Conservation (phyloP, 1,140 invertebrate genomes). For the Monochamus saltuarius region DNA sequence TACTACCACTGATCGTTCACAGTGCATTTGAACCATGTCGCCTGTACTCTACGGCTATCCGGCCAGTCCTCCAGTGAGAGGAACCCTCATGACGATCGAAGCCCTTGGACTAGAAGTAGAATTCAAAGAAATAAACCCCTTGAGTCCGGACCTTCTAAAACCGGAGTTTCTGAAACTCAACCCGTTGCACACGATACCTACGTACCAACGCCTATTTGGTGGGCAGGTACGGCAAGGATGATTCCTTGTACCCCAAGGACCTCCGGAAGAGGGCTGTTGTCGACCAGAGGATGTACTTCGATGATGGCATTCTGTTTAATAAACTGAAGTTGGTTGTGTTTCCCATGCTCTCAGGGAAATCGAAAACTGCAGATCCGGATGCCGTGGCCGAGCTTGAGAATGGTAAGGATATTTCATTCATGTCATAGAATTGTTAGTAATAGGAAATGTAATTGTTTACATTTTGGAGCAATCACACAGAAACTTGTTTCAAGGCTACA, state of each 20-base stretch:
- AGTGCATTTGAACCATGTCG: conserved; percentile 32
- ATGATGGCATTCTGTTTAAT: conserved; percentile 54
- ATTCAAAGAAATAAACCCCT: conserved; percentile 58
- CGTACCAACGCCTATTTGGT: conserved; percentile 62
- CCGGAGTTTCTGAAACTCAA: conserved; percentile 31
- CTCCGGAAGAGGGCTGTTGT: conserved; percentile 57
- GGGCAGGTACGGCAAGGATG: conserved; percentile 58
- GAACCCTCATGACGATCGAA: conserved; percentile 67
- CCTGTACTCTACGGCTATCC: conserved; percentile 50
- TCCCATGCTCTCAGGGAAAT: conserved; percentile 35
- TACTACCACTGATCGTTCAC: too few species aligned
- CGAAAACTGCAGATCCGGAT: conserved; percentile 35
- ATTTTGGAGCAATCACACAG: too few species aligned
- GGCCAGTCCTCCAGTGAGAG: conserved; percentile 69
- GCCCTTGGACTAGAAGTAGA: conserved; percentile 72
- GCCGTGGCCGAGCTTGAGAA: conserved; percentile 29
- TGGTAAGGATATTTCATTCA: conserved; percentile 9
- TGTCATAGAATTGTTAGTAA: too few species aligned
- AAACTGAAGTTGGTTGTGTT: conserved; percentile 41
- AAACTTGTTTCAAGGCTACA: too few species aligned
- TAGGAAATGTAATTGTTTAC: too few species aligned
- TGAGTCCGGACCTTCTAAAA: conserved; percentile 25
- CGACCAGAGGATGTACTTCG: conserved; percentile 57
- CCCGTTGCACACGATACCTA: conserved; percentile 68
- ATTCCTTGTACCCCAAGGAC: conserved; percentile 62